Conservation (phyloP, 2,888 invertebrate species). For the Mantis religiosa region DNA sequence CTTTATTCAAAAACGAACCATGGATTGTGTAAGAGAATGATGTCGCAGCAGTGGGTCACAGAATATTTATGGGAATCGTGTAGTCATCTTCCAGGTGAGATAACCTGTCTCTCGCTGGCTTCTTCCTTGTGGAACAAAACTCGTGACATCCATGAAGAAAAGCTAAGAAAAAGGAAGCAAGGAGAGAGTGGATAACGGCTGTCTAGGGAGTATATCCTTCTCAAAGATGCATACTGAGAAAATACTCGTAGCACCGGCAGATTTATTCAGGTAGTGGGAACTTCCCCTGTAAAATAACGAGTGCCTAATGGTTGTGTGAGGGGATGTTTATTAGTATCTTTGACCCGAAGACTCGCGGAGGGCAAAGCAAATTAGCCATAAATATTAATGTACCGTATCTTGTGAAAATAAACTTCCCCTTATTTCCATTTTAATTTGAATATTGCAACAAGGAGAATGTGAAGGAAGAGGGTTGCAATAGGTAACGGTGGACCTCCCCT, state of each 20-base stretch:
- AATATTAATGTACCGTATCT: slow-evolving; percentile 22
- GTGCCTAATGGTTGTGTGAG: background rate
- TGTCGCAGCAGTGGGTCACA: background rate
- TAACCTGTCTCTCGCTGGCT: background rate
- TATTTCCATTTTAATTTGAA: slow-evolving; percentile 28
- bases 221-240: background rate
- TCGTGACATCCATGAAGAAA: background rate
- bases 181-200: background rate
- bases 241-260: background rate
- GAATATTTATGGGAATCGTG: background rate
- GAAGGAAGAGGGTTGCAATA: background rate
- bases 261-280: background rate
- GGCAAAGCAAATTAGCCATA: slow-evolving; percentile 18
- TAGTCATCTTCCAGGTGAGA: background rate
- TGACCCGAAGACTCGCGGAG: background rate
- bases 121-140: background rate
- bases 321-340: slow-evolving; percentile 9
- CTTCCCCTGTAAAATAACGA: background rate
- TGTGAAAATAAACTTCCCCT: slow-evolving; percentile 14
- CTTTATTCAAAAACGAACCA: too few species aligned
- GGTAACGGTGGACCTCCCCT: background rate
- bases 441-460: slow-evolving; percentile 8
- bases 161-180: background rate
- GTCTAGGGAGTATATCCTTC: background rate
- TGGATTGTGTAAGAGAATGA: background rate